These are phyloP conservation scores for Drosophila algonquin DNA, from an alignment of 2,888 invertebrate genomes.

Conservation along the genomic window DNA sequence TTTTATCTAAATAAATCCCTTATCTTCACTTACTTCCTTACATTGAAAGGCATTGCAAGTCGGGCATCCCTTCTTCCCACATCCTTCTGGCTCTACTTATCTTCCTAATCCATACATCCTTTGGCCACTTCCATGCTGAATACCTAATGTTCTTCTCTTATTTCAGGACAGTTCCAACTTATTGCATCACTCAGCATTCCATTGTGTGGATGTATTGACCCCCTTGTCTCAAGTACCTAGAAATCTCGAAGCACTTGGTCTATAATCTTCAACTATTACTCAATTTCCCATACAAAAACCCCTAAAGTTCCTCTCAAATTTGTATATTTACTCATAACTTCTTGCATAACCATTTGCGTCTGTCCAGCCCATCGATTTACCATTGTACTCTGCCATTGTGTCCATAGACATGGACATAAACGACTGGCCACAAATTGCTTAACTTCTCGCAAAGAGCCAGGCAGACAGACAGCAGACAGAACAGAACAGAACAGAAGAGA, in stretches of 20 bases:
- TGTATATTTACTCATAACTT: constrained; percentile 55
- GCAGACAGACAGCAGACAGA: constrained; percentile 10
- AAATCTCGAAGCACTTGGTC: constrained; percentile 20
- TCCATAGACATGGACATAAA: constrained; percentile 13
- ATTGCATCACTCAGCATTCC: constrained; percentile 30
- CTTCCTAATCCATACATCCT: constrained; percentile 9
- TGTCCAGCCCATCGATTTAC: constrained; percentile 39
- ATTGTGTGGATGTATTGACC: neutral
- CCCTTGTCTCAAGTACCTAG: constrained; percentile 11
- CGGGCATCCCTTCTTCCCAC: neutral
- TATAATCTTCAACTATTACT: constrained; percentile 32
- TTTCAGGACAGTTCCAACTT: constrained; percentile 12
- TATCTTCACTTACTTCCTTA: no score
- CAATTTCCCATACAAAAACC: constrained; percentile 24
- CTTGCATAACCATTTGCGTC: constrained; percentile 60
- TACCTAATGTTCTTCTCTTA: constrained; percentile 18
- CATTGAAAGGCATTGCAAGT: neutral
- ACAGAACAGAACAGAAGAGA: neutral
- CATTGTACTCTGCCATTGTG: constrained; percentile 37
- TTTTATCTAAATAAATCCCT: no score
- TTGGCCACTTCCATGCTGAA: constrained; percentile 16
- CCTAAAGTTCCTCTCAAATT: constrained; percentile 18
- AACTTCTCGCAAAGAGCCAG: constrained; percentile 54
- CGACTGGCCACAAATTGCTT: constrained; percentile 62
- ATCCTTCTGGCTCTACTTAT: neutral